Base-by-base conservation (phyloP, 2,797 vertebrate genomes). In the Chaenodraco wilsoni region DNA sequence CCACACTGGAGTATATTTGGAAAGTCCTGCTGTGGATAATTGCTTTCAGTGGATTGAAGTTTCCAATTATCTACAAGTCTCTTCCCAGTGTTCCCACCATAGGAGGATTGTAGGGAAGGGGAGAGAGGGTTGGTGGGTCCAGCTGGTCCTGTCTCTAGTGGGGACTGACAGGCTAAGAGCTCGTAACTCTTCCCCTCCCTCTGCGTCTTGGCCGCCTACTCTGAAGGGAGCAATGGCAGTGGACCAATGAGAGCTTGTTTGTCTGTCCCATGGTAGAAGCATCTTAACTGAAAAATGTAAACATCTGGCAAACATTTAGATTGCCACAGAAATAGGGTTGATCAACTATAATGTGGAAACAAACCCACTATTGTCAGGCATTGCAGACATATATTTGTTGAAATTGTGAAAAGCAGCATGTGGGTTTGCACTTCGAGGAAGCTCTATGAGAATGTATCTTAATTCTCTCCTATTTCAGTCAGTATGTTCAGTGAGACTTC, bases 261-360 rank as follows among this genome's bases (percentile, higher is more conserved):
- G 72, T 64, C 46, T 51, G 86, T 93, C 91, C 89, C 92, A 90
- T 82, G 87, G 86, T 78, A 90, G 87, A 87, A 89, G 87, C 82
- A 89, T 93, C 91, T 85, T 70, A 82, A 78, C 83, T 62, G 83
- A 91, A 88, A 93, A 91, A 94, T 93, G 88, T 94, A 94, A 95
- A 94, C 93, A 94, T 93, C 91, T 94, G 91, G 91, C 82, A 93
- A 93, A 94, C 91, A 93, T 93, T 92, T 92, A 79, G 81, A 83
- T 87, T 68, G 57, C 78, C 81, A 83, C 84, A 90, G 75, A 88
- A 37, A 69, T 46, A 59, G 49, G 72, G 52, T 23, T 78, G 78
- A 91, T 85, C 76, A 82, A 80, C 70, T 68, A 57, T 56, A 71
- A 50, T 57, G 48, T 16, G 2, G 68, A 46, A 72, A 66, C 41